Percentiles rank a stretch among this genome's conserved stretches.
These are phyloP conservation scores for Molorchus minor DNA, from an alignment of 2,888 invertebrate species.

Conservation along the genomic window DNA sequence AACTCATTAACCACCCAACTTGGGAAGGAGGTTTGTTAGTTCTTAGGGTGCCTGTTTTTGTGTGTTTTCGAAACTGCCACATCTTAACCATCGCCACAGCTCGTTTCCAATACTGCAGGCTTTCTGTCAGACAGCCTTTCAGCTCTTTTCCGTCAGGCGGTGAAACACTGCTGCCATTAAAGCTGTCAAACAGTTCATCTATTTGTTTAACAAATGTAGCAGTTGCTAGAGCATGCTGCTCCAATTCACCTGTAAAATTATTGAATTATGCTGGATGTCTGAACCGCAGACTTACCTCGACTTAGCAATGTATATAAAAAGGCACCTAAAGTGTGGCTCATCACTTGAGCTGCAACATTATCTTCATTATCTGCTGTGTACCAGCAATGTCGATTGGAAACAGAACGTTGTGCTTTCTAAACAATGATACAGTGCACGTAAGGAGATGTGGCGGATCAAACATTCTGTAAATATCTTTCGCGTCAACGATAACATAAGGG, in stretches of 20 bases:
- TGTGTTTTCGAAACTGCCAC: slow-evolving; percentile 20
- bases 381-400: not conserved
- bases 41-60: slow-evolving; percentile 24
- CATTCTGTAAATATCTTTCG: slow-evolving; percentile 3
- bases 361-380: slow-evolving; percentile 17
- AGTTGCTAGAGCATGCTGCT: too few species aligned
- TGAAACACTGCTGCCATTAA: too few species aligned
- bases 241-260: too few species aligned
- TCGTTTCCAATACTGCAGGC: too few species aligned
- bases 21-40: slow-evolving; percentile 36
- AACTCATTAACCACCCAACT: slow-evolving; percentile 32
- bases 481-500: slow-evolving; percentile 8
- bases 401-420: slow-evolving; percentile 12
- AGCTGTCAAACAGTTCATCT: too few species aligned
- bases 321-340: slow-evolving; percentile 28
- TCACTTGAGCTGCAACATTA: slow-evolving; percentile 37
- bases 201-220: too few species aligned
- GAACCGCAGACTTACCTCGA: too few species aligned
- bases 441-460: slow-evolving; percentile 19
- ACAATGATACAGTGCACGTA: slow-evolving; percentile 9
- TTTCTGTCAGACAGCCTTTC: too few species aligned
- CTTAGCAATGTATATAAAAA: slow-evolving; percentile 31
- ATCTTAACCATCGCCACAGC: too few species aligned
- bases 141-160: too few species aligned
- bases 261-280: too few species aligned